phyloP scores from a whole-genome alignment of 2,113 vertebrate genomes.

The Etia nguti region DNA sequence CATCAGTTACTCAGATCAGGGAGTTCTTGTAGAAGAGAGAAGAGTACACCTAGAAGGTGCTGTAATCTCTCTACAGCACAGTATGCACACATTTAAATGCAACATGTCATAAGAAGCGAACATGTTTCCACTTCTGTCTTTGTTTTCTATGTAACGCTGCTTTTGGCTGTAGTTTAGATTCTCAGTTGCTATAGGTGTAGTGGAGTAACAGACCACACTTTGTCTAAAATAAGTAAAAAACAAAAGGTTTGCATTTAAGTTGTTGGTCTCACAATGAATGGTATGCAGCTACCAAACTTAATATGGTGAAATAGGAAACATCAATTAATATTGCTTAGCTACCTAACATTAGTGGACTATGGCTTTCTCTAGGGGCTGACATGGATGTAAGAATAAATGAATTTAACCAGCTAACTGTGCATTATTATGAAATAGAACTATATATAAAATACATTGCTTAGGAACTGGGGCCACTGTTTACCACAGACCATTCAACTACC shows the following conservation, averaged over 20 bases:
- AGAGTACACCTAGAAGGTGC: background rate
- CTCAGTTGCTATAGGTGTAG: background rate
- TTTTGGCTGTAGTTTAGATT: background rate
- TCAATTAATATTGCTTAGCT: too few relatives aligned
- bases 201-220: background rate
- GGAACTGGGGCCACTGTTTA: background rate
- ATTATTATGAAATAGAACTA: too few relatives aligned
- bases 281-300: background rate
- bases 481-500: background rate
- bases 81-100: background rate
- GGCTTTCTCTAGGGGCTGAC: too few relatives aligned
- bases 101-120: background rate
- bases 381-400: too few relatives aligned
- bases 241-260: background rate
- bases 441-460: background rate
- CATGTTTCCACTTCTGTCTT: background rate
- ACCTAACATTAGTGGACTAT: too few relatives aligned
- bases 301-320: background rate
- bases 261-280: background rate
- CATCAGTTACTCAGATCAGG: background rate
- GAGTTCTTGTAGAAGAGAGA: background rate
- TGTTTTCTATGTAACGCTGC: background rate
- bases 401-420: too few relatives aligned
- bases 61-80: background rate
- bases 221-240: background rate